Base-by-base conservation (phyloP, 2,888 invertebrate species). In the Tubulanus polymorphus region DNA sequence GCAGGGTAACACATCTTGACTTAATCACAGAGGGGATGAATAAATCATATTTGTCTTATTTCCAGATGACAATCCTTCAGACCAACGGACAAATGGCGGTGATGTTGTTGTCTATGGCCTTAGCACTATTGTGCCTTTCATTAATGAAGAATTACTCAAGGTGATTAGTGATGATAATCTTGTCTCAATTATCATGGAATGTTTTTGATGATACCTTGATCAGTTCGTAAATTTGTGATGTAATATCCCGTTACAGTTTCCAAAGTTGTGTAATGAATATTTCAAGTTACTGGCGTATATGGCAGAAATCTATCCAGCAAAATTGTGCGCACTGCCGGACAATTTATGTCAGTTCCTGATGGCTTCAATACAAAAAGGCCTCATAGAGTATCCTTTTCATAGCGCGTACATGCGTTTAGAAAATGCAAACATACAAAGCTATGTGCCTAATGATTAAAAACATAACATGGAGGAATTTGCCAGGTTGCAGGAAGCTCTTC, bases 91-190 rank as follows among this genome's bases (percentile, higher is more conserved):
- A n/a, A n/a, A n/a, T n/a, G n/a, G n/a, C n/a, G n/a, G n/a, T 0
- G 85, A 87, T 70, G 86, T 88, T 6, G 85, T 86, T 54, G 73
- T 88, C n/a, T 84, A 82, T 69, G 88, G 88, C 18, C 81, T 90
- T 3, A 85, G 85, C 68, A 85, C 87, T 63, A 81, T 90, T 46
- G 85, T 89, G 81, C 88, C 89, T 3, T 77, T 89, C 57, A 87
- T 89, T 85, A 87, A 84, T 41, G 81, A 84, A 48, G 86, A 88
- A 66, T 77, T 89, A 52, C 79, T 90, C 30, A n/a, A n/a, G n/a
- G n/a, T n/a, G n/a, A n/a, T n/a, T n/a, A n/a, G n/a, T n/a, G n/a
- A n/a, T n/a, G n/a, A n/a, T n/a, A n/a, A n/a, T n/a, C n/a, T n/a
- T n/a, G n/a, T n/a, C n/a, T n/a, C n/a, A n/a, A n/a, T n/a, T n/a